Evolutionary conservation across 2,797 vertebrate genomes (phyloP), one percentile per base, ranked within the genome.

Genomic region (Xyrichtys novacula): DNA sequence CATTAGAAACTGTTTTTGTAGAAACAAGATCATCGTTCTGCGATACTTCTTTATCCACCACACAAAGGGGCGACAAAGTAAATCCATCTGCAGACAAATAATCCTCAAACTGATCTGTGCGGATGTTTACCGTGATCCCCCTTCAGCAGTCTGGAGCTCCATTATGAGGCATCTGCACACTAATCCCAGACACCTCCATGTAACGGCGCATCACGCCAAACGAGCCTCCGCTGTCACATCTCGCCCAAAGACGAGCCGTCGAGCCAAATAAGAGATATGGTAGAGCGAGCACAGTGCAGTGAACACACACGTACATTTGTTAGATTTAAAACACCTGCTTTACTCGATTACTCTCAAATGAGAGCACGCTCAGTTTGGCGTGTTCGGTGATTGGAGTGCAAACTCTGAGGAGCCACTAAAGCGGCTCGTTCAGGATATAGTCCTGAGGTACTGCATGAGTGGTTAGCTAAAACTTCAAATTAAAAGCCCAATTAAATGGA

Each of bases 131-230:
- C 56, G 46, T 52, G 65, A 79, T 39, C 53, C 49, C 32, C 58
- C 26, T 14, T 72, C 58, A 62, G 69, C 73, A 58, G 66, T 48
- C 66, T 56, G 63, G 1, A 25, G 56, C 48, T 65, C 66, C 64
- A 76, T 86, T 83, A 83, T 47, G 62, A 80, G 63, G 52, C 79
- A 70, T 83, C 78, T 79, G 83, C 55, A 49, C 19, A 0, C 38
- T 69, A 78, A 87, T 86, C 72, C 79, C 48, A 46, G 17, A 55
- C 80, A 79, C 81, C 76, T 81, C 84, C 65, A 50, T 74, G 42
- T 66, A 66, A 74, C 70, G 47, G 73, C 73, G 71, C 69, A 78
- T 88, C 55, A 65, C 11, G 53, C 74, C 64, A 76, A 88, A 83
- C 72, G 76, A 80, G 71, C 47, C 65, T 38, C 44, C 49, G 20